Percentiles rank a stretch among this genome's conserved stretches.
Evolutionary conservation across 2,797 vertebrate genomes (phyloP).

Genomic region (Chelon auratus): DNA sequence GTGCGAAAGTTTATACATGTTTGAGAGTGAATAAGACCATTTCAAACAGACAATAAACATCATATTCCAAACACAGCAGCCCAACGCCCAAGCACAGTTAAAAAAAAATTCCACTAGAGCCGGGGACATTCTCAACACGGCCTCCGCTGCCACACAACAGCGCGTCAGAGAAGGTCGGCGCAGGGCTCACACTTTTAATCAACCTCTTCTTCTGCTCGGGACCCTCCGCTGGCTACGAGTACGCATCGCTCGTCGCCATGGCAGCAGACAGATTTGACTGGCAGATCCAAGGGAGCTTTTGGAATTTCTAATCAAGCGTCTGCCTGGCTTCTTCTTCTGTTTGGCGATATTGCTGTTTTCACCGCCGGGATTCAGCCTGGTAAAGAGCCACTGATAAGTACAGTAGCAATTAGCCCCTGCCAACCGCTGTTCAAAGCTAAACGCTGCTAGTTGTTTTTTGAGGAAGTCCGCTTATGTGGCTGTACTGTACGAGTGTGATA

Average conservation of each 20-base stretch:
- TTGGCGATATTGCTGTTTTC: constrained; percentile 61
- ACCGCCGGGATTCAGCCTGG: constrained; percentile 60
- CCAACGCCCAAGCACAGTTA: not conserved
- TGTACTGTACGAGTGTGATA: constrained; percentile 43
- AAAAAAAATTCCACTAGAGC: constrained; percentile 14
- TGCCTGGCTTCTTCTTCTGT: constrained; percentile 63
- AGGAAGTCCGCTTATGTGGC: constrained; percentile 29
- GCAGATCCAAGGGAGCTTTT: constrained; percentile 72
- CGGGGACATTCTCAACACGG: constrained; percentile 4
- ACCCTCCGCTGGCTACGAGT: constrained; percentile 32
- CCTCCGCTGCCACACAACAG: constrained; percentile 12
- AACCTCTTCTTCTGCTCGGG: constrained; percentile 47
- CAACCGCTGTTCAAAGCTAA: constrained; percentile 53
- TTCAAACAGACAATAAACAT: not conserved
- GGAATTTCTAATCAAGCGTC: constrained; percentile 76
- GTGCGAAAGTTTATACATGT: constrained; percentile 5
- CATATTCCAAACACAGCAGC: constrained; percentile 6
- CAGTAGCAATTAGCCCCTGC: constrained; percentile 61
- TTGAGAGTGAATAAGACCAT: not conserved
- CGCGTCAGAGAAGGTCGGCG: constrained; percentile 49
- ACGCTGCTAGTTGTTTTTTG: constrained; percentile 33
- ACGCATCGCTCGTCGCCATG: constrained; percentile 59
- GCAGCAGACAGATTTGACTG: constrained; percentile 73
- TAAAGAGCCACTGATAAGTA: constrained; percentile 50
- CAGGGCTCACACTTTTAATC: constrained; percentile 60